Conservation (phyloP, 30 jellyfish, hydroid and myxozoan species). For the Hydractinia symbiolongicarpus region DNA sequence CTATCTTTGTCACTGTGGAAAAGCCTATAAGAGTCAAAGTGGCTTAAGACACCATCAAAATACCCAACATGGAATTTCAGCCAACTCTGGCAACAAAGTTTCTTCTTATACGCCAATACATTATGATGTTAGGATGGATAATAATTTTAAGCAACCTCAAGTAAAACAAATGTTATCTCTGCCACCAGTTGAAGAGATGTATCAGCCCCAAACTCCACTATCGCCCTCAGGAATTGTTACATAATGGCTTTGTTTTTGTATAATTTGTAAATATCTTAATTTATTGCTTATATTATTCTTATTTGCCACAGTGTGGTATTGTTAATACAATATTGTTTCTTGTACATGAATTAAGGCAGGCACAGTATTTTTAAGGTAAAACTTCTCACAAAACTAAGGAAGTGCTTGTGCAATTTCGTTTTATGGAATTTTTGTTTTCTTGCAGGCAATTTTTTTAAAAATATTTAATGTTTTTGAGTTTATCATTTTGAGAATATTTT, state of each 20-base stretch:
- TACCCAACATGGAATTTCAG: conserved; percentile 47
- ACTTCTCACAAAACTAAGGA: no score
- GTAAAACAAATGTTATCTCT: background rate
- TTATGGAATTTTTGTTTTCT: background rate
- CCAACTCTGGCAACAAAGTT: background rate
- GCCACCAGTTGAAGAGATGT: conserved; percentile 30
- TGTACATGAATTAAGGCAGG: no score
- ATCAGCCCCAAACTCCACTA: conserved; percentile 32
- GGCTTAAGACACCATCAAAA: conserved; percentile 95
- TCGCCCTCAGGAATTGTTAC: conserved; percentile 21
- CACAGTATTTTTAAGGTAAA: no score
- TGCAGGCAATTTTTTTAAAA: conserved; percentile 9
- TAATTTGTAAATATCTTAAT: background rate
- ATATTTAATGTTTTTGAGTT: background rate
- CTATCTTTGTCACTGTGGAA: conserved; percentile 90
- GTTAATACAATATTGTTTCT: background rate
- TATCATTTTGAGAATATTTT: no score
- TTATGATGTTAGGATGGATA: conserved; percentile 14
- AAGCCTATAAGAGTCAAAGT: conserved; percentile 86
- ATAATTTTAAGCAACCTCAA: conserved; percentile 29
- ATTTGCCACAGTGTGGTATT: background rate
- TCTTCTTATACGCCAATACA: conserved; percentile 23
- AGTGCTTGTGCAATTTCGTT: no score
- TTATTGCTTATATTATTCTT: background rate
- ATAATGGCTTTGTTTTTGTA: background rate